Evolutionary conservation across 2,888 invertebrate species (phyloP), one percentile per base, ranked within the genome.

Genomic region (Hipparchia semele): DNA sequence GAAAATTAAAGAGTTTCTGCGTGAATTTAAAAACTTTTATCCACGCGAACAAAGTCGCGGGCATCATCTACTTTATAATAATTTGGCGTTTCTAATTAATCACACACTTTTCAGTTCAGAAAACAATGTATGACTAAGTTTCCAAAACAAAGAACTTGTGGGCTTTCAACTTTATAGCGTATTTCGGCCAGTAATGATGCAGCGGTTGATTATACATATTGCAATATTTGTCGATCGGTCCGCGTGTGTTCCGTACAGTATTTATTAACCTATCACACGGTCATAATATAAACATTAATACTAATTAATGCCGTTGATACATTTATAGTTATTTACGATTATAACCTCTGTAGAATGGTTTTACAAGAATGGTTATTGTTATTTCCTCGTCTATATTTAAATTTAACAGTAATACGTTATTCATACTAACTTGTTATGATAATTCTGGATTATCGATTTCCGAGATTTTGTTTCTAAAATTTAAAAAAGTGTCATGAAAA

Each of bases 201-300:
- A 68, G 74, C 66, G 74, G 72, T 66, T 66, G 39, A 68, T 66
- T 69, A 69, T 54, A 61, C 53, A 61, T 74, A 66, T 69, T 69
- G 65, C 72, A 69, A 74, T 74, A 74, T 74, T 74, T 74, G 74
- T 72, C 7, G 53, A 53, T 66, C 66, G 67, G 60, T 69, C 54
- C 68, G 51, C 10, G 13, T 51, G 46, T 59, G 53, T 66, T 74
- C 54, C 53, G 39, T n/a, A 51, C 66, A 39, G 60, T 66, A 74
- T 65, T 72, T 61, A 74, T 72, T 74, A 72, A 72, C 71, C 59
- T 66, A 68, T 71, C 65, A 70, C 54, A 58, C 59, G 49, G 54
- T 65, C 72, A 33, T 69, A 51, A 60, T 61, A 61, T 68, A 66
- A 74, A 72, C 65, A 72, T 66, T 61, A 65, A 71, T 13, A 66